phyloP scores from a whole-genome alignment of 2,888 invertebrate genomes.

The Sceliomorpha sp. region DNA sequence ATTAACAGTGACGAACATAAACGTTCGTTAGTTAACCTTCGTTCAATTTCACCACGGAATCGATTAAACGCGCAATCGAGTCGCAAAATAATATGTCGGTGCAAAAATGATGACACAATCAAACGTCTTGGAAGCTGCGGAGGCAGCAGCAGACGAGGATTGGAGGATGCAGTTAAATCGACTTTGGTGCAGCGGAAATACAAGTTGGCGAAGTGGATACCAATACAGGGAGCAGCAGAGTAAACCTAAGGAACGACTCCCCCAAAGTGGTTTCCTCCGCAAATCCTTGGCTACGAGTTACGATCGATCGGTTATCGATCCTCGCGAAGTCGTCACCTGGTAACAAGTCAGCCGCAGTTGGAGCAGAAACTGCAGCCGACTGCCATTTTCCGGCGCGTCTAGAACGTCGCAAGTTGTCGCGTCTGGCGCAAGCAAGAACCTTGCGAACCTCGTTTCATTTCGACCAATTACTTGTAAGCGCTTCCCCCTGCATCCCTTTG shows the following conservation, averaged over 20 bases:
- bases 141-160: slow-evolving; percentile 23
- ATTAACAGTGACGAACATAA: too few relatives aligned
- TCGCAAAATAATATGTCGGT: not conserved
- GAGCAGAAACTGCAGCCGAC: slow-evolving; percentile 2
- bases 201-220: slow-evolving; percentile 40
- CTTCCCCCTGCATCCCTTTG: too few relatives aligned
- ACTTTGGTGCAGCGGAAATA: slow-evolving; percentile 47
- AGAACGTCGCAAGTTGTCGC: too few relatives aligned
- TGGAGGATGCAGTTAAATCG: slow-evolving; percentile 40
- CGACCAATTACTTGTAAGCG: too few relatives aligned
- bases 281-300: slow-evolving; percentile 23
- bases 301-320: slow-evolving; percentile 29
- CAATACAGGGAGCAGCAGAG: slow-evolving; percentile 21
- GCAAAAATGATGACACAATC: slow-evolving; percentile 5
- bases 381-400: too few relatives aligned
- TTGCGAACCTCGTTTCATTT: too few relatives aligned
- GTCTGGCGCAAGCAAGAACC: too few relatives aligned
- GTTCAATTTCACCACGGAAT: too few relatives aligned
- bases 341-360: slow-evolving; percentile 2
- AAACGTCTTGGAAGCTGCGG: slow-evolving; percentile 1
- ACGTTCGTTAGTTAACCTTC: too few relatives aligned
- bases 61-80: too few relatives aligned
- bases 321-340: slow-evolving; percentile 9
- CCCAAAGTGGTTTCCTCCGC: slow-evolving; percentile 14
- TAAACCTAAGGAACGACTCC: slow-evolving; percentile 19